phyloP scores from a whole-genome alignment of 1,140 invertebrate genomes.

The Lordiphosa stackelbergi region DNA sequence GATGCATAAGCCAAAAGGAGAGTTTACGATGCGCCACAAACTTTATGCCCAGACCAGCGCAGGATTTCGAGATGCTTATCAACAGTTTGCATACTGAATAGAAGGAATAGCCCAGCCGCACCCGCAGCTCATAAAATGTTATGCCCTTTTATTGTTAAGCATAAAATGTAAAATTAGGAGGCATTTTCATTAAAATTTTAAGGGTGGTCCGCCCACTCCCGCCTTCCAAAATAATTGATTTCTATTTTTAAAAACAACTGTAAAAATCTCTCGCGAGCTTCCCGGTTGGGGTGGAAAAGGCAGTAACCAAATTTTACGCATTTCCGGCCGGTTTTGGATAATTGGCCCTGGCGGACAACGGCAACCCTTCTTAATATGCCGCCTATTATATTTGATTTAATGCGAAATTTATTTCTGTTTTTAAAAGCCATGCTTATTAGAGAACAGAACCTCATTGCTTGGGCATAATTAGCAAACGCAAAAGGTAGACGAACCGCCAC shows the following conservation, averaged over 20 bases:
- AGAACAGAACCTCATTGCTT: slow-evolving; percentile 22
- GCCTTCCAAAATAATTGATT: too few relatives aligned
- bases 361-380: slow-evolving; percentile 23
- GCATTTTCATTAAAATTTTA: slow-evolving; percentile 49
- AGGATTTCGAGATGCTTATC: slow-evolving; percentile 47
- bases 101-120: slow-evolving; percentile 23
- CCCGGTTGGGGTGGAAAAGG: too few relatives aligned
- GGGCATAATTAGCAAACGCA: slow-evolving; percentile 27
- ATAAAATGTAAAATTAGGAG: slow-evolving; percentile 55
- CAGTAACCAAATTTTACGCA: not conserved
- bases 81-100: slow-evolving; percentile 28
- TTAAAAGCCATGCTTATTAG: slow-evolving; percentile 35
- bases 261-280: too few relatives aligned
- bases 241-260: too few relatives aligned
- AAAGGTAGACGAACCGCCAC: slow-evolving; percentile 3
- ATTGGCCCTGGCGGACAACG: slow-evolving; percentile 30
- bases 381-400: slow-evolving; percentile 18
- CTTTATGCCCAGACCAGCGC: slow-evolving; percentile 43
- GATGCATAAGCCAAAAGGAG: slow-evolving; percentile 20
- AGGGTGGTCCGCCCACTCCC: too few relatives aligned
- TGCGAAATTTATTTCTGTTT: slow-evolving; percentile 29
- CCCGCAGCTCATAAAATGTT: slow-evolving; percentile 41
- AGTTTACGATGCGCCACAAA: slow-evolving; percentile 57
- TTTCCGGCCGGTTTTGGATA: slow-evolving; percentile 13
- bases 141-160: slow-evolving; percentile 50